Evolutionary conservation across 2,113 vertebrate species (phyloP).

Genomic region (Tyrannus savana): DNA sequence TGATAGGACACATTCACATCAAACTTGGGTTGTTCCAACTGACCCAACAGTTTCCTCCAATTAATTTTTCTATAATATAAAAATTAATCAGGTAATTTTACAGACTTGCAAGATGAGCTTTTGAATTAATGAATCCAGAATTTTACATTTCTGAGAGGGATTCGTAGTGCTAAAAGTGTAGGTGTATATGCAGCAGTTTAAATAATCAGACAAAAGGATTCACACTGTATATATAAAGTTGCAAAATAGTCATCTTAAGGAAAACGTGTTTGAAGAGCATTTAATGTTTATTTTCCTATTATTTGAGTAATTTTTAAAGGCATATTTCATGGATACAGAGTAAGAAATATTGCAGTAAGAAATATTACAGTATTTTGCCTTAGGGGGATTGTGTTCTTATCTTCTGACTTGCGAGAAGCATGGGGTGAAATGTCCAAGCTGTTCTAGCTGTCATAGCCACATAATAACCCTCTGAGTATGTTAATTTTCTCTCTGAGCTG

Average conservation of each 20-base stretch:
- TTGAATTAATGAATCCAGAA: background rate
- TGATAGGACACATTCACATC: background rate
- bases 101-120: background rate
- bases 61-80: background rate
- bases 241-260: background rate
- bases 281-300: background rate
- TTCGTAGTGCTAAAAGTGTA: background rate
- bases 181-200: background rate
- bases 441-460: constrained; percentile 24
- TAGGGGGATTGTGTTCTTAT: background rate
- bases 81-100: background rate
- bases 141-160: background rate
- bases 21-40: background rate
- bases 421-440: constrained; percentile 40
- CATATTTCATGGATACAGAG: background rate
- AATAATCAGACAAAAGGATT: background rate
- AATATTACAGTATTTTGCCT: constrained; percentile 3
- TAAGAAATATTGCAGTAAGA: background rate
- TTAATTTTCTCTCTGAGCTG: background rate
- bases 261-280: background rate
- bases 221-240: background rate
- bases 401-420: background rate
- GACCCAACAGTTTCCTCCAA: background rate
- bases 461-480: background rate
- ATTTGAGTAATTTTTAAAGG: background rate